These are phyloP conservation scores for Prolemur simus DNA, from an alignment of 2,113 vertebrate species.

Conservation along the genomic window DNA sequence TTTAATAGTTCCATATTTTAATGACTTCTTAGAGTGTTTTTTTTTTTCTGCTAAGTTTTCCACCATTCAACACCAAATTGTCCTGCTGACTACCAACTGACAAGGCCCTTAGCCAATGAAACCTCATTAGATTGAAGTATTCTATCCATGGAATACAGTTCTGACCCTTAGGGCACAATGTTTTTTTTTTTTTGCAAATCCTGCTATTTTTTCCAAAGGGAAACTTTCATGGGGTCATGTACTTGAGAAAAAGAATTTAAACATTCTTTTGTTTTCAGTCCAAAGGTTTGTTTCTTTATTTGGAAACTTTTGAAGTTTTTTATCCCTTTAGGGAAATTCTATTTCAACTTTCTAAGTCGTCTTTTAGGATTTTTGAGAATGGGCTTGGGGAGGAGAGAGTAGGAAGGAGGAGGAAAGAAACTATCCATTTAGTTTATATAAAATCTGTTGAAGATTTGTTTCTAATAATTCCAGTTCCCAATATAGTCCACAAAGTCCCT, in stretches of 20 bases:
- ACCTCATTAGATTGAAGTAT: constrained; percentile 25
- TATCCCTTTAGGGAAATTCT: constrained; percentile 22
- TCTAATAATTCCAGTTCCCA: constrained; percentile 26
- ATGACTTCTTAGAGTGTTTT: background rate
- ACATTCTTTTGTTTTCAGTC: constrained; percentile 51
- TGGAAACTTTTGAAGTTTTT: constrained; percentile 55
- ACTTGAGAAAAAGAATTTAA: constrained; percentile 53
- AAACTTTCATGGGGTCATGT: constrained; percentile 43
- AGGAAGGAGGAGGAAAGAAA: background rate
- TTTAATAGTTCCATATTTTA: constrained; percentile 15
- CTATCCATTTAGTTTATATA: constrained; percentile 39
- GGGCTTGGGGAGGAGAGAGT: background rate
- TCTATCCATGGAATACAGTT: constrained; percentile 43
- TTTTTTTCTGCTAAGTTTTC: background rate
- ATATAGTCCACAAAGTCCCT: background rate
- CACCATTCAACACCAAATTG: background rate
- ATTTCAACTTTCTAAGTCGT: constrained; percentile 51
- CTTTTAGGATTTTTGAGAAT: constrained; percentile 2
- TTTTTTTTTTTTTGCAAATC: background rate
- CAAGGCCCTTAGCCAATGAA: background rate
- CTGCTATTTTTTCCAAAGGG: background rate
- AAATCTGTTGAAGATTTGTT: constrained; percentile 21
- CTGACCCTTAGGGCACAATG: background rate
- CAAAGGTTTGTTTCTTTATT: constrained; percentile 66
- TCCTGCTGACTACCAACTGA: background rate